These are phyloP conservation scores for Macropodus opercularis DNA, from an alignment of 2,797 vertebrate species.

Conservation along the genomic window DNA sequence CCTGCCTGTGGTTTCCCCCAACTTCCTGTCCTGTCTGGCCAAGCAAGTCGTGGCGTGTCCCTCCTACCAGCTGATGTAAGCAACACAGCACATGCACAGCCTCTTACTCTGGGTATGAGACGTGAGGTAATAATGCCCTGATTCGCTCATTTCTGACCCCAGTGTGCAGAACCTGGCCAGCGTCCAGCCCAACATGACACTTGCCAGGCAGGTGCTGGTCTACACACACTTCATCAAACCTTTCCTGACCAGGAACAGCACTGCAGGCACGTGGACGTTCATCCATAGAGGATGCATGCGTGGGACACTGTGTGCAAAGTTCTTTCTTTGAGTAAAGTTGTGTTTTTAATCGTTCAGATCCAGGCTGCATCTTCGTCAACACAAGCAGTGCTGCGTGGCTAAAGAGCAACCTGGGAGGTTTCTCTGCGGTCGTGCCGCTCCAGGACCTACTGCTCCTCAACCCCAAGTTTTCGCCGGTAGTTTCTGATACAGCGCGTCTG, in stretches of 20 bases:
- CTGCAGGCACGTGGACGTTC: constrained; percentile 47
- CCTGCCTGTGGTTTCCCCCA: constrained; percentile 55
- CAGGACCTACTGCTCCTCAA: constrained; percentile 59
- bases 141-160: constrained; percentile 19
- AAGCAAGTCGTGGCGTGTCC: constrained; percentile 62
- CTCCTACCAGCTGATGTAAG: constrained; percentile 75
- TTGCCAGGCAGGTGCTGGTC: constrained; percentile 31
- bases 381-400: constrained; percentile 73
- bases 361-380: constrained; percentile 55
- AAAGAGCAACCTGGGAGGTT: constrained; percentile 71
- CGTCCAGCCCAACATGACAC: constrained; percentile 46
- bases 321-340: background rate
- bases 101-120: too few species aligned
- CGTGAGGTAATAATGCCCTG: too few species aligned
- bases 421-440: constrained; percentile 60
- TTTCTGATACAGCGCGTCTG: background rate
- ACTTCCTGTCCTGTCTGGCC: constrained; percentile 75
- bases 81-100: background rate
- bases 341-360: constrained; percentile 55
- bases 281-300: background rate
- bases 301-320: fast-evolving
- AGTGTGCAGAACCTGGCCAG: constrained; percentile 65
- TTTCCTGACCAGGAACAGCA: constrained; percentile 66
- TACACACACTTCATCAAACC: constrained; percentile 67
- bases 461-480: constrained; percentile 66